Conservation (phyloP, 2,888 invertebrate genomes). For the Lissonota sp. region DNA sequence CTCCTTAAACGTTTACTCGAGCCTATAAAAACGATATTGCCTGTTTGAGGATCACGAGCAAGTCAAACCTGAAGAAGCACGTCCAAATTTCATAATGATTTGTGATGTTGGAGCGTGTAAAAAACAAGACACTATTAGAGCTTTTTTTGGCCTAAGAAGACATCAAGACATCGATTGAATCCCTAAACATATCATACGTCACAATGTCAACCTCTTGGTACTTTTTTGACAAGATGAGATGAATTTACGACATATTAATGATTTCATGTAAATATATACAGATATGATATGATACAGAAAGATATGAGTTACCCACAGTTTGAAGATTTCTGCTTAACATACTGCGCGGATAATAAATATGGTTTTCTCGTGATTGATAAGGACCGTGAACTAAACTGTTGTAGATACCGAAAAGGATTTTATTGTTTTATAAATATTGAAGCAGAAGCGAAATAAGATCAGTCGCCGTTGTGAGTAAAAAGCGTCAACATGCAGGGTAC, state of each 20-base stretch:
- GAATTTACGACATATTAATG: constrained; percentile 66
- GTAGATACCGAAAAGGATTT: constrained; percentile 65
- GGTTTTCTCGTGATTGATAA: constrained; percentile 68
- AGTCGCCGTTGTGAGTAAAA: constrained; percentile 3
- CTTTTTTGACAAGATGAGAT: constrained; percentile 55
- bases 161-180: constrained; percentile 73
- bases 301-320: constrained; percentile 66
- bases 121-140: constrained; percentile 63
- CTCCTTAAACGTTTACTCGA: constrained; percentile 69
- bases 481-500: neutral
- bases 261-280: constrained; percentile 67
- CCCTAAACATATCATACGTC: constrained; percentile 78
- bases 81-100: constrained; percentile 74
- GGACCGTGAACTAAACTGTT: constrained; percentile 61
- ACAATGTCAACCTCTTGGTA: constrained; percentile 78
- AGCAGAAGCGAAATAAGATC: neutral
- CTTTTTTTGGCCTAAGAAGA: constrained; percentile 66
- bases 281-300: no score
- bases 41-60: constrained; percentile 56
- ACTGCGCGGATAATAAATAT: constrained; percentile 66
- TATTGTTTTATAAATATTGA: constrained; percentile 35
- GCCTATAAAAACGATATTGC: constrained; percentile 66
- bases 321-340: constrained; percentile 58
- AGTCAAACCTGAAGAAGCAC: constrained; percentile 22
- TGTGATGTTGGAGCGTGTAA: constrained; percentile 80